Evolutionary conservation across 2,113 vertebrate genomes (phyloP), one percentile per base, ranked within the genome.

Genomic region (Neogobius melanostomus): DNA sequence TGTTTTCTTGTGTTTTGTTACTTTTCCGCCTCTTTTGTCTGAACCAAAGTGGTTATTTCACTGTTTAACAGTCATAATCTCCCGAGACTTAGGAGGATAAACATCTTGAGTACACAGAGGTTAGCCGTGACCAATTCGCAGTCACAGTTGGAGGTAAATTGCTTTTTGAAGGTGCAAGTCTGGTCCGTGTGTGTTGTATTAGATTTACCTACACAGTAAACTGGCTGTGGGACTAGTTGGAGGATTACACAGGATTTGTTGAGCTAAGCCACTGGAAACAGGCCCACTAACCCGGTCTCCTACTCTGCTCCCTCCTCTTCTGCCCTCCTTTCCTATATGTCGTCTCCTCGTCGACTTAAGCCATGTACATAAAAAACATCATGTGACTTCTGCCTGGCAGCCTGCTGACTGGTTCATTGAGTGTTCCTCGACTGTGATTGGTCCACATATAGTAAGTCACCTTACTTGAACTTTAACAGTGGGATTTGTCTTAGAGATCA

Each of bases 181-280:
- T 81, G 75, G 66, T 77, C 59, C 67, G 16, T 28, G 28, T 17
- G 8, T 53, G 74, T 56, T 68, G 21, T 82, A 81, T 80, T 68
- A 67, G 74, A 72, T 72, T 88, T 84, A 81, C 79, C 75, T 85
- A 80, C 83, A 71, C 65, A 81, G 86, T 90, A 89, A 89, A 90
- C 81, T 52, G 73, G 36, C 68, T 64, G 68, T 85, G 80, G 80
- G 72, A 64, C 71, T 77, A 50, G 66, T 51, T 84, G 62, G 51
- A 80, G 88, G 91, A 92, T 93, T 92, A 93, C 69, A 67, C 76
- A 87, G 90, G 91, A 92, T 92, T 93, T 91, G 67, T 82, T 36
- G 46, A 64, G 68, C 81, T 91, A 92, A 93, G 82, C 90, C 77
- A 76, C 59, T 77, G 79, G 68, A 88, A 87, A 88, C 73, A 76